These are phyloP conservation scores for Trachelus tabidus DNA, from an alignment of 2,888 invertebrate species.

Conservation along the genomic window DNA sequence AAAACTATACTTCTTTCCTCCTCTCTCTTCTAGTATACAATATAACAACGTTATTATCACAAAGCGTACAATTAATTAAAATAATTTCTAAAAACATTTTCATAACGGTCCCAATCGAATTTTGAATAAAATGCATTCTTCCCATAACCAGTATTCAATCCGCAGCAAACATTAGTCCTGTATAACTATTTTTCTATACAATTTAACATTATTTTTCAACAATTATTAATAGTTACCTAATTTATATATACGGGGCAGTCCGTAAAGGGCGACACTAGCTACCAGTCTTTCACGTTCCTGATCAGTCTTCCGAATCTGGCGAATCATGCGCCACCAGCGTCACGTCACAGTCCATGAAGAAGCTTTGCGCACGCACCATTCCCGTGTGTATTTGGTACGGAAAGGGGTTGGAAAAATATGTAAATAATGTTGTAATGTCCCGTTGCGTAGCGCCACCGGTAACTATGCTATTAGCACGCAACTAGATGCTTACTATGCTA, in stretches of 20 bases:
- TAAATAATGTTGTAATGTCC: conserved; percentile 33
- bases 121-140: neutral
- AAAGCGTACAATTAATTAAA: neutral
- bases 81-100: neutral
- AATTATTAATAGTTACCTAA: neutral
- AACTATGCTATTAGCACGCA: neutral
- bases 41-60: neutral
- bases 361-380: conserved; percentile 43
- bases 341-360: conserved; percentile 39
- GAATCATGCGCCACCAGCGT: conserved; percentile 41
- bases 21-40: neutral
- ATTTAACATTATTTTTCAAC: neutral
- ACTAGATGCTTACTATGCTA: neutral
- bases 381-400: conserved; percentile 30
- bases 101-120: neutral
- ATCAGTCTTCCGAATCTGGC: conserved; percentile 33
- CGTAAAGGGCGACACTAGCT: neutral
- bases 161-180: neutral
- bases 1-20: neutral
- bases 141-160: neutral
- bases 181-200: neutral
- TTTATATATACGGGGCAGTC: neutral
- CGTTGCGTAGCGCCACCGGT: neutral
- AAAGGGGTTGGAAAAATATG: conserved; percentile 37
- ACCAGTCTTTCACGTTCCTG: conserved; percentile 25